Evolutionary conservation across 2,797 vertebrate species (phyloP).

Genomic region (Melanotaenia parkinsoni): DNA sequence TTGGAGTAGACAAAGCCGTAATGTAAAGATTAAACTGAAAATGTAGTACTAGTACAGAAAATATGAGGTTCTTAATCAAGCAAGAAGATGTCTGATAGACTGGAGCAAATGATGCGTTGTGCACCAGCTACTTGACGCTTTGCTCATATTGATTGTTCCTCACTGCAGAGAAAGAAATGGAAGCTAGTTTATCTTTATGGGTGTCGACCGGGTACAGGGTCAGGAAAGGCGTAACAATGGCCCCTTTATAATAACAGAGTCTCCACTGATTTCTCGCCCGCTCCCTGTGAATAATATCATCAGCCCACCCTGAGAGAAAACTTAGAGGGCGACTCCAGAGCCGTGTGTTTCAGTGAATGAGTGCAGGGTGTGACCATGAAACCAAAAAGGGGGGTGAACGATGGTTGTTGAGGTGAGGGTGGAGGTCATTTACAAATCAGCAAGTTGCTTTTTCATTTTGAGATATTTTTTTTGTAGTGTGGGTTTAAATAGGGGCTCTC

Average conservation of each 20-base stretch:
- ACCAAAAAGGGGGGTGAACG: background rate
- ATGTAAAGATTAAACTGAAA: background rate
- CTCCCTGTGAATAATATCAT: slow-evolving; percentile 79
- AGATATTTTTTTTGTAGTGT: slow-evolving; percentile 1
- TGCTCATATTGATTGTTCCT: slow-evolving; percentile 13
- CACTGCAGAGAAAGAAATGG: slow-evolving; percentile 29
- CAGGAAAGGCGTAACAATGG: slow-evolving; percentile 73
- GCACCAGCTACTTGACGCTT: background rate
- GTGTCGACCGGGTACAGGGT: slow-evolving; percentile 56
- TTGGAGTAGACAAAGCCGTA: background rate
- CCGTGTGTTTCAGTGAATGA: slow-evolving; percentile 23
- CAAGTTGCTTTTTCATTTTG: slow-evolving; percentile 1
- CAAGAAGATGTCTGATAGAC: background rate
- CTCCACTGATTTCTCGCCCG: slow-evolving; percentile 75
- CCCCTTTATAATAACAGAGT: slow-evolving; percentile 79
- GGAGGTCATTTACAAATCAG: background rate
- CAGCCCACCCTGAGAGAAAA: slow-evolving; percentile 64
- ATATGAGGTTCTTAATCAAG: background rate
- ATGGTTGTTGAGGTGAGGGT: slow-evolving; percentile 22
- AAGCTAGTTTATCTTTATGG: slow-evolving; percentile 63
- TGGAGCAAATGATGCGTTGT: background rate
- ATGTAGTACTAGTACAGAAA: background rate
- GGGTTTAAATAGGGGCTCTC: slow-evolving; percentile 49
- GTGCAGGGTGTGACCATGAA: slow-evolving; percentile 32
- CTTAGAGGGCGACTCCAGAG: slow-evolving; percentile 38